A percentile compares a stretch with the other conserved stretches of the same genome.
Conservation (phyloP, 2,797 vertebrate species). For the Lepilemur septentrionalis region DNA sequence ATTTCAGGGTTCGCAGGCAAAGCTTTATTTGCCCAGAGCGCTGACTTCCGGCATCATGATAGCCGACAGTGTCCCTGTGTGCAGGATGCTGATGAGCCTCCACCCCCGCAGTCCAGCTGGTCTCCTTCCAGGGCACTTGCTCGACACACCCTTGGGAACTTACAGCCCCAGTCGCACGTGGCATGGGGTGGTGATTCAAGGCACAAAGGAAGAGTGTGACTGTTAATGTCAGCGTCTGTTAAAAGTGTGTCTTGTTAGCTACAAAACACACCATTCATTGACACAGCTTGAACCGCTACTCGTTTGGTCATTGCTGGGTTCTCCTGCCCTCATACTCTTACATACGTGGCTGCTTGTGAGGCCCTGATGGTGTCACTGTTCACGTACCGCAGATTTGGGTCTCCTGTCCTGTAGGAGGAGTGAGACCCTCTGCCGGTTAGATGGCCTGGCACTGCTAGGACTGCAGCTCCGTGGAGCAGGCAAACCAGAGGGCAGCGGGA, state of each 20-base stretch:
- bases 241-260: neutral
- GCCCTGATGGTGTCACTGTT: fast-evolving
- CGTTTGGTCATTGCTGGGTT: neutral
- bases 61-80: no score
- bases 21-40: neutral
- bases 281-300: fast-evolving
- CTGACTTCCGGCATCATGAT: no score
- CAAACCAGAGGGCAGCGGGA: no score
- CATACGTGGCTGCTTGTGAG: neutral
- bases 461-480: neutral
- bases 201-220: neutral
- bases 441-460: neutral
- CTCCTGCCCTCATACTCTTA: neutral
- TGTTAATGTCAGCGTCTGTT: no score
- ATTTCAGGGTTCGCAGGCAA: neutral
- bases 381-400: neutral
- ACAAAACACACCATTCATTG: fast-evolving
- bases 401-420: fast-evolving
- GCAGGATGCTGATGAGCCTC: neutral
- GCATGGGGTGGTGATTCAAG: neutral
- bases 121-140: neutral
- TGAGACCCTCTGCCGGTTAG: fast-evolving
- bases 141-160: neutral
- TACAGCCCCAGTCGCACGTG: neutral
- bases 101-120: neutral